Evolutionary conservation across 1,140 invertebrate species (phyloP), one percentile per base, ranked within the genome.

Genomic region (Littorina saxatilis): DNA sequence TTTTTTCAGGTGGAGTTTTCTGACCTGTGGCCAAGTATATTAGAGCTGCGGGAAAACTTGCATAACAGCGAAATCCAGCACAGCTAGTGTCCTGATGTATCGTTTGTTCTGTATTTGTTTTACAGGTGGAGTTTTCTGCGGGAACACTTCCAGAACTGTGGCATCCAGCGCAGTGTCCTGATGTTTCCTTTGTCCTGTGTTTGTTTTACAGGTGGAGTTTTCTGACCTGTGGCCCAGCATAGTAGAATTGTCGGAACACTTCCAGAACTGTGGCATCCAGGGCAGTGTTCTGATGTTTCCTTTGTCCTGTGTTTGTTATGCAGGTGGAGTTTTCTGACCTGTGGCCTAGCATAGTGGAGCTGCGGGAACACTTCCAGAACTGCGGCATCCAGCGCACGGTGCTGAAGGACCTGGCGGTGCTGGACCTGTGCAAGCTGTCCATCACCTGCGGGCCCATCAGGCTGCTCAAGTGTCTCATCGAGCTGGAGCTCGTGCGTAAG

Each of bases 191-290:
- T n/a, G n/a, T n/a, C n/a, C n/a, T n/a, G n/a, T n/a, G n/a, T n/a
- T n/a, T n/a, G n/a, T n/a, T n/a, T n/a, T n/a, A n/a, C n/a, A n/a
- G n/a, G n/a, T n/a, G n/a, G n/a, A n/a, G n/a, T n/a, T n/a, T n/a
- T n/a, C n/a, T n/a, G n/a, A 84, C 17, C 70, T 88, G 40, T 88
- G 88, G 88, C 86, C 83, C 9, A 77, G 80, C n/a, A 75, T 87
- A 20, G 35, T 20, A 11, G 82, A 74, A 32, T 73, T 88, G 35
- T n/a, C n/a, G n/a, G n/a, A n/a, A n/a, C n/a, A n/a, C n/a, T n/a
- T n/a, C n/a, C n/a, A n/a, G n/a, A 87, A 87, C 66, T 75, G 68
- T 27, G 86, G 83, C 20, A 63, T 87, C 55, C 84, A 86, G 73
- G 68, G 72, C 35, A 87, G 84, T 37, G 83, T 85, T 11, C 52